A percentile compares a stretch with the other conserved stretches of the same genome.
Evolutionary conservation across 2,113 vertebrate species (phyloP).

Genomic region (Eolophus roseicapilla): DNA sequence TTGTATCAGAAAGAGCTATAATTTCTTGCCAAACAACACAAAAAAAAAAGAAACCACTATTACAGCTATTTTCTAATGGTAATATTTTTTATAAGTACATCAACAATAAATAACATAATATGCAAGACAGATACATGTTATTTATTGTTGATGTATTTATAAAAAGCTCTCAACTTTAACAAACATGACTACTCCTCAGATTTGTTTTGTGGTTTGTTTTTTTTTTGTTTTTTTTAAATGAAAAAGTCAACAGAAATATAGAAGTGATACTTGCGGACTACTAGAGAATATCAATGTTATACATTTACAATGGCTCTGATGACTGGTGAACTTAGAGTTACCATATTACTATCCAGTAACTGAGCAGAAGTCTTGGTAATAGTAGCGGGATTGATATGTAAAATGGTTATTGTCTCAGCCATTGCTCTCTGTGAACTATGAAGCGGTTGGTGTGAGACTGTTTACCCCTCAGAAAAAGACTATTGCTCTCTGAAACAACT

Average conservation of each 20-base stretch:
- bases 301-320: background rate
- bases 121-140: too few species aligned
- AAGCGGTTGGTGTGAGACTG: too few species aligned
- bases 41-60: background rate
- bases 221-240: background rate
- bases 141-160: background rate
- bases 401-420: too few species aligned
- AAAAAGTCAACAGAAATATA: background rate
- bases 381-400: too few species aligned
- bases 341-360: background rate
- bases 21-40: background rate
- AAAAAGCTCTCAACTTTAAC: background rate
- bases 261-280: background rate
- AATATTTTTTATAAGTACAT: background rate
- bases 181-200: background rate
- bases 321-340: background rate
- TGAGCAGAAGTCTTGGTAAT: background rate
- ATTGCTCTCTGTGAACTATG: too few species aligned
- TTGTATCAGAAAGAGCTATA: background rate
- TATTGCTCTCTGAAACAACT: background rate
- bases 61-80: background rate
- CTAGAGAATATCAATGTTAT: background rate
- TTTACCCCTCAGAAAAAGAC: background rate
- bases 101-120: too few species aligned
- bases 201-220: background rate